Base-by-base conservation (phyloP, 2,888 invertebrate genomes). In the Norana najaformis region DNA sequence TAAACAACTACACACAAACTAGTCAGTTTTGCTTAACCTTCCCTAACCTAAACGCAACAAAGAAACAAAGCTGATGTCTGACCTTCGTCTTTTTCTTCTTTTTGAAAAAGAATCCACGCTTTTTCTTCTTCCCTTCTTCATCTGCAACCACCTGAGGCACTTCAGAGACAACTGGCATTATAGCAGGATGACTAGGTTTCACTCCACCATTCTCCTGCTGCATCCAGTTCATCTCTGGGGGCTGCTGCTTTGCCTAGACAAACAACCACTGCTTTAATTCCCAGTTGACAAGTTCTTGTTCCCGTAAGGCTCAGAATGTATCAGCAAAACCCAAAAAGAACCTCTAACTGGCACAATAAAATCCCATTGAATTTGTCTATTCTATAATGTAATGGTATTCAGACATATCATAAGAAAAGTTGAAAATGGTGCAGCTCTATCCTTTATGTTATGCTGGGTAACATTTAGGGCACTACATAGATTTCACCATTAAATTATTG, bases 91-190 rank as follows among this genome's bases (percentile, higher is more conserved):
- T 85, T 37, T 85, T 85, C 85, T 85, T 30, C 53, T 88, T 90
- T 83, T 35, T 41, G 38, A 38, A 83, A 69, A 90, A 90, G 89
- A 90, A 90, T 85, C 90, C 90, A 34, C 83, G 36, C 39, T 90
- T 90, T 88, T 91, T 91, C 39, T 90, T 91, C 88, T 91, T 91
- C 83, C 90, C 90, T 20, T 88, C 82, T 41, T 90, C 90, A 23
- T 89, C 90, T 14, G 88, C 83, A n/a, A 37, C 39, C 36, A 37
- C 85, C 37, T 35, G 85, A 13, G 85, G 85, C 35, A 37, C 36
- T 37, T 36, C 37, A 36, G 18, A 35, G 23, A 36, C 85, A 85
- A 85, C 85, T 85, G 85, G 36, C 85, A 85, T 36, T 35, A 85
- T 20, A 35, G 37, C 23, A 1, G 85, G 37, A 85, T 35, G 85